Conservation (phyloP, 2,113 vertebrate genomes). For the Pachypanchax playfairii region DNA sequence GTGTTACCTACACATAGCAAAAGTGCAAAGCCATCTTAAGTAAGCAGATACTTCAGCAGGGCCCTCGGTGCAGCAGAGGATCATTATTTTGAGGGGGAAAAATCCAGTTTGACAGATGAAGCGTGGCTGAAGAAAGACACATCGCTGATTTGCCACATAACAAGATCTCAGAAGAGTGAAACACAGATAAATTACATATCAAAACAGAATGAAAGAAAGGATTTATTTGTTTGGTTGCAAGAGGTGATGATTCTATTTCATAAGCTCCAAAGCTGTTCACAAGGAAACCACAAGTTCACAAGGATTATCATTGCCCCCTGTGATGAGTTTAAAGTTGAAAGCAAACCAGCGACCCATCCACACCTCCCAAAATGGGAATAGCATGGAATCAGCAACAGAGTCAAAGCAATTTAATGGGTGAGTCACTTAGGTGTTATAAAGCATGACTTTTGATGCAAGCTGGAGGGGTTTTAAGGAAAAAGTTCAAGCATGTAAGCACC, state of each 20-base stretch:
- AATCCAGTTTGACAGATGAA: conserved; percentile 99
- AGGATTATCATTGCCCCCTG: conserved; percentile 68
- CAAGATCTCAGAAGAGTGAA: conserved; percentile 99
- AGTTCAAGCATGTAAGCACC: too few species aligned
- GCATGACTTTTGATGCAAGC: conserved; percentile 56
- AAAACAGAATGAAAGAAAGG: conserved; percentile 93
- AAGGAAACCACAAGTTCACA: conserved; percentile 63
- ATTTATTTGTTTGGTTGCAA: conserved; percentile 95
- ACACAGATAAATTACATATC: conserved; percentile 94
- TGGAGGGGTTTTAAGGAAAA: too few species aligned
- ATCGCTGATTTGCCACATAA: conserved; percentile 95
- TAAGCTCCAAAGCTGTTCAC: conserved; percentile 85
- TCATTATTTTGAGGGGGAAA: conserved; percentile 99
- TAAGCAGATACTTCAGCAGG: conserved; percentile 84
- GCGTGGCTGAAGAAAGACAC: conserved; percentile 89
- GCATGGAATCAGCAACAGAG: conserved; percentile 65
- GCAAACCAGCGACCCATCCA: conserved; percentile 22
- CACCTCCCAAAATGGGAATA: conserved; percentile 66
- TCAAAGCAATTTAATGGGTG: conserved; percentile 78
- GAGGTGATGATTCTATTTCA: conserved; percentile 96
- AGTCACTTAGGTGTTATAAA: conserved; percentile 74
- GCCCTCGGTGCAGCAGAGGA: conserved; percentile 90
- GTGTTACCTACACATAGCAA: conserved; percentile 63
- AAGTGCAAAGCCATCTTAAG: conserved; percentile 76
- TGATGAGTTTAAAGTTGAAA: conserved; percentile 71